Evolutionary conservation across 1,140 invertebrate species (phyloP), one percentile per base, ranked within the genome.

Genomic region (Apolygus lucorum): DNA sequence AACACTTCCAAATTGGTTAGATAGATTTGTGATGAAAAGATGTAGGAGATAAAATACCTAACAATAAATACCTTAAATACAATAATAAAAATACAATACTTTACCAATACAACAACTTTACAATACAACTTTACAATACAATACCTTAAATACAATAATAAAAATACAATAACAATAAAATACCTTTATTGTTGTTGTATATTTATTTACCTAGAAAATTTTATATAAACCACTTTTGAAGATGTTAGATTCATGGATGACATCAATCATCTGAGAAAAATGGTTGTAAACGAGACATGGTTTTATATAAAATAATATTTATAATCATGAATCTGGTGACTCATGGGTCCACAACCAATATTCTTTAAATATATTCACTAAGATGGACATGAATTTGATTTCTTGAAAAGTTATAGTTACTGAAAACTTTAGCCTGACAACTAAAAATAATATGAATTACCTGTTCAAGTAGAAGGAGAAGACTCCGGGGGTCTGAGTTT

Each of bases 391-490:
- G n/a, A n/a, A n/a, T n/a, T n/a, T n/a, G n/a, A n/a, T n/a, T n/a
- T n/a, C n/a, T 11, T 49, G 34, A 49, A 17, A 49, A 49, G 8
- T 17, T 17, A 49, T 17, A 49, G 8, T 49, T 49, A 49, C 34
- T 49, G 8, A 49, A 49, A 49, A 49, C 34, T 11, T 49, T 11
- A 49, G 17, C 34, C 8, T 11, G 8, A 8, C 34, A 49, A 49
- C 34, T 49, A 8, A 49, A 49, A 49, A 8, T 11, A 49, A 49
- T 11, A 49, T 49, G 17, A 8, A 11, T 54, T 72, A 81, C 80
- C 80, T 77, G 71, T 78, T 83, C 2, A 88, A 79, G 78, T 85
- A 89, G 77, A 88, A 89, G 13, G 86, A 84, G 76, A 88, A 88
- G 2, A 87, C 76, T 17, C 85, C 79, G 11, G 78, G 70, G 2